Conservation (phyloP, 2,888 invertebrate species). For the Drosophila nigricruria region DNA sequence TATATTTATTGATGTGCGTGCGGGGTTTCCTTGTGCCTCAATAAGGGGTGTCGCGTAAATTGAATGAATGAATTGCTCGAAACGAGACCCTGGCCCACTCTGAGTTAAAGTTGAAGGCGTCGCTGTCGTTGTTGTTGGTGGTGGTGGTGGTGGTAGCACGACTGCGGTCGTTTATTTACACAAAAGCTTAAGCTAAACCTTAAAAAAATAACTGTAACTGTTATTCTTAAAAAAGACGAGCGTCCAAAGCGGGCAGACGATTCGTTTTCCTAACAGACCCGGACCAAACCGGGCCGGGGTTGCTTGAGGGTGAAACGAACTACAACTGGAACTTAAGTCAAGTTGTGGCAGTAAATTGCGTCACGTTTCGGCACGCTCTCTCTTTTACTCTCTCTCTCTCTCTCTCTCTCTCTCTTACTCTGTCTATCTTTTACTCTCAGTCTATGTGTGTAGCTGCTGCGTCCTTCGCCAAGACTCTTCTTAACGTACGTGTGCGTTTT, state of each 20-base stretch:
- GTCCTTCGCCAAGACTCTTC: slow-evolving; percentile 34
- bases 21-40: slow-evolving; percentile 41
- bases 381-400: not conserved
- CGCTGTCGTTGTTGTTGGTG: slow-evolving; percentile 20
- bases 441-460: slow-evolving; percentile 20
- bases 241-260: slow-evolving; percentile 47
- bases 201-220: slow-evolving; percentile 81
- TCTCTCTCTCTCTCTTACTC: not conserved
- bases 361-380: slow-evolving; percentile 80
- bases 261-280: slow-evolving; percentile 42
- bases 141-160: slow-evolving; percentile 61
- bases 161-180: slow-evolving; percentile 81
- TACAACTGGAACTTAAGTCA: slow-evolving; percentile 70
- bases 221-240: slow-evolving; percentile 75
- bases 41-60: slow-evolving; percentile 81
- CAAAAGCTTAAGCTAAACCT: slow-evolving; percentile 83
- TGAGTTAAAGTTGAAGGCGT: slow-evolving; percentile 40
- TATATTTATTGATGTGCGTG: slow-evolving; percentile 15
- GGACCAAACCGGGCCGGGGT: slow-evolving; percentile 38
- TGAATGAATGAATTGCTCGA: slow-evolving; percentile 82
- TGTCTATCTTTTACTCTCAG: slow-evolving; percentile 2
- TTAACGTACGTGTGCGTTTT: slow-evolving; percentile 78
- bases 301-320: slow-evolving; percentile 63
- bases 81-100: slow-evolving; percentile 45
- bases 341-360: slow-evolving; percentile 82